Base-by-base conservation (phyloP, 2,113 vertebrate genomes). In the Syngnathus floridae region DNA sequence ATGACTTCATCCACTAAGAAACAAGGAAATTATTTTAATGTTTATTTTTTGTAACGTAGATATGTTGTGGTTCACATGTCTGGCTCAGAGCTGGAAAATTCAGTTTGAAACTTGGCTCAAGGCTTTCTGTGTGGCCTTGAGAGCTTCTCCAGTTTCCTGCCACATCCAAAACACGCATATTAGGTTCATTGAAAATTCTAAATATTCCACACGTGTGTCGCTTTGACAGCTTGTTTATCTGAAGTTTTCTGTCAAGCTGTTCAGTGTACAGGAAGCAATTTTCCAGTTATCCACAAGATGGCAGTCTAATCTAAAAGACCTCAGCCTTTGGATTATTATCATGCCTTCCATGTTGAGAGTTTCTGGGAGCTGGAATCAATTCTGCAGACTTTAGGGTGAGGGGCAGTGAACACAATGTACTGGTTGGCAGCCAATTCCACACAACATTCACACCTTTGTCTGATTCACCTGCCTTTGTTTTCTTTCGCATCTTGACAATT, bases 1-100 rank as follows among this genome's bases (percentile, higher is more conserved):
- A 92, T 26, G 94, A 92, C 84, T 93, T 97, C 93, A 95, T 93
- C 96, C 95, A 99, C 96, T 99, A 64, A 63, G 77, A 84, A 22
- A 61, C 9, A 61, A 59, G 67, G 26, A 16, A 57, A 40, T 41
- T 4, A 14, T 43, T 43, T 43, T 22, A 16, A 56, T 9, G 4
- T 31, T 31, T 31, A 2, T 54, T 4, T 54, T 40, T 54, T 26
- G 21, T 54, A 21, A 26, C 7, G 19, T 19, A n/a, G 19, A 31
- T n/a, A 21, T 21, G n/a, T 51, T 21, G 48, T n/a, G 48, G 7
- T 10, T n/a, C 2, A 5, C 17, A n/a, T 1, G n/a, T 51, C 14
- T 51, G 48, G 2, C 48, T 51, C 48, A 51, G 19, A 51, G 2
- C n/a, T 17, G n/a, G 17, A 9, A n/a, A 8, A 17, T 48, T 48